Percentiles rank a stretch among this genome's conserved stretches.
phyloP scores from a whole-genome alignment of 2,797 vertebrate genomes.

The Anguilla obscura region DNA sequence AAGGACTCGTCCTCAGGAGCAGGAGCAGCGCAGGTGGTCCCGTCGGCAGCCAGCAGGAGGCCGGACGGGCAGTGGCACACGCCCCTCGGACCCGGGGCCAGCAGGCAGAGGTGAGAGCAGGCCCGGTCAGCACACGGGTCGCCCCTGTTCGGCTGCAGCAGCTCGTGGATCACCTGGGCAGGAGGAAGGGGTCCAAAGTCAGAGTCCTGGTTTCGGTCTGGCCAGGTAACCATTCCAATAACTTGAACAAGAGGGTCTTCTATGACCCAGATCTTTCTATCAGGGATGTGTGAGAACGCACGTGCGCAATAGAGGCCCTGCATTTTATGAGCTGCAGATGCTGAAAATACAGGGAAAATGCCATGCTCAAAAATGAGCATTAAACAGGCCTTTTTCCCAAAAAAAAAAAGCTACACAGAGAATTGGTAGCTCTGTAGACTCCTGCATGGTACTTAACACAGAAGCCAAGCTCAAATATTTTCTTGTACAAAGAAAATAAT shows the following conservation, averaged over 20 bases:
- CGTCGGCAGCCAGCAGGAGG: slow-evolving; percentile 70
- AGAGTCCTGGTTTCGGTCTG: not conserved
- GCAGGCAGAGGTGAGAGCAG: slow-evolving; percentile 86
- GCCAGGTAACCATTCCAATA: not conserved
- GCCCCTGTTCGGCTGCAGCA: slow-evolving; percentile 66
- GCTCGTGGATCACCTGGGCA: slow-evolving; percentile 79
- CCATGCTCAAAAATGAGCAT: not conserved
- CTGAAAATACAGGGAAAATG: not conserved
- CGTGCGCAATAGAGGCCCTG: no score
- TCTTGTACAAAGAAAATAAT: not conserved
- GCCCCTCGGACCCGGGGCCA: slow-evolving; percentile 64
- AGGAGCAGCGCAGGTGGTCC: slow-evolving; percentile 66
- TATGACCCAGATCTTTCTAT: not conserved
- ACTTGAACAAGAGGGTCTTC: not conserved
- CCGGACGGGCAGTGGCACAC: slow-evolving; percentile 78
- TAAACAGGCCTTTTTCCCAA: not conserved
- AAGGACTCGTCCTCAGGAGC: slow-evolving; percentile 70
- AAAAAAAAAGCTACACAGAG: not conserved
- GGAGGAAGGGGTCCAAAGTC: not conserved
- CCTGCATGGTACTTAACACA: no score
- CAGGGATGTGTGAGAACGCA: not conserved
- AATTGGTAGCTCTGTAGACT: not conserved
- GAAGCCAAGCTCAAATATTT: no score
- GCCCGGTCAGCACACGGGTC: slow-evolving; percentile 67
- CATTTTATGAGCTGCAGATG: not conserved